Percentiles rank a stretch among this genome's conserved stretches.
phyloP scores from a whole-genome alignment of 2,113 vertebrate genomes.

The Fregata magnificens region DNA sequence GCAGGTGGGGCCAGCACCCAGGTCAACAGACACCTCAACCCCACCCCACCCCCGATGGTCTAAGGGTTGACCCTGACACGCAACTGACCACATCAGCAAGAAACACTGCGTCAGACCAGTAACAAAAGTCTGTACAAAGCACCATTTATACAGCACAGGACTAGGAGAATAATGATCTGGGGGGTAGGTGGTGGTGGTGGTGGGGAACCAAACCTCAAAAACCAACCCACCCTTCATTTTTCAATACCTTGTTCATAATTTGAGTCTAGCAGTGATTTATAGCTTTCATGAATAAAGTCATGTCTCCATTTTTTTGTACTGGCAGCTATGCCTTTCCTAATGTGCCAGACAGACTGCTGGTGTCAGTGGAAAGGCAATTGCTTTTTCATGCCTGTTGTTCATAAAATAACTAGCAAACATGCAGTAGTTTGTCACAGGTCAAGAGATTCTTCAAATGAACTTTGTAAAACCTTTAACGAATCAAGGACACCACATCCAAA shows the following conservation, averaged over 20 bases:
- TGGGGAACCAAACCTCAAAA: too few relatives aligned
- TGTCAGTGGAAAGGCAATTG: neutral
- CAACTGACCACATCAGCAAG: neutral
- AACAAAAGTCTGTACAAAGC: neutral
- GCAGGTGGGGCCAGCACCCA: neutral
- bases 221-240: neutral
- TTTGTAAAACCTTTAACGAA: neutral
- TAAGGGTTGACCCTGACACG: neutral
- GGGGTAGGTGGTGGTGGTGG: too few relatives aligned
- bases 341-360: neutral
- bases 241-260: neutral
- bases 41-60: too few relatives aligned
- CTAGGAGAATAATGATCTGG: fast-evolving
- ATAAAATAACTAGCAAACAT: neutral
- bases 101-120: too few relatives aligned
- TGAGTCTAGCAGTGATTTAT: neutral
- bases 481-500: neutral
- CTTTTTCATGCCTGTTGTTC: neutral
- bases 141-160: too few relatives aligned
- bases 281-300: too few relatives aligned
- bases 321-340: neutral
- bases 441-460: neutral
- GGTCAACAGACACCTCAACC: too few relatives aligned
- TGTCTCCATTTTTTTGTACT: neutral
- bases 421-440: neutral